A percentile compares a stretch with the other conserved stretches of the same genome.
These are phyloP conservation scores for Aphodius granarius DNA, from an alignment of 2,888 invertebrate species.

Conservation along the genomic window DNA sequence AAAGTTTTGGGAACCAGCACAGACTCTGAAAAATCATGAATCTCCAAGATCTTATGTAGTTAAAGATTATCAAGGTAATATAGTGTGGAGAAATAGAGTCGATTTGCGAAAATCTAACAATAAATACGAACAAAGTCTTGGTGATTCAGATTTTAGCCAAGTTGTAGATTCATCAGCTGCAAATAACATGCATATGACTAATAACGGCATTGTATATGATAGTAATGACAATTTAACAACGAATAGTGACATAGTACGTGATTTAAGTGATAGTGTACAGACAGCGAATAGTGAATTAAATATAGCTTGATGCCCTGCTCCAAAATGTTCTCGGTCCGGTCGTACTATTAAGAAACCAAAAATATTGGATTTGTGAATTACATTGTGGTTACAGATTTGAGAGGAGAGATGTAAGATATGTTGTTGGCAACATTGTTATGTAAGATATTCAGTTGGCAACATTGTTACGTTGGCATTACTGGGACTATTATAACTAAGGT, in stretches of 20 bases:
- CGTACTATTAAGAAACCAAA: neutral
- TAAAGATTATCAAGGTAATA: neutral
- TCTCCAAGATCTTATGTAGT: conserved; percentile 3
- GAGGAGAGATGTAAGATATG: neutral
- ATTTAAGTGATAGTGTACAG: neutral
- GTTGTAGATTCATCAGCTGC: no score
- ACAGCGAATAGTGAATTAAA: neutral
- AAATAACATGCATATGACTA: no score
- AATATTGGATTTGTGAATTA: neutral
- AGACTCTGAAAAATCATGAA: neutral
- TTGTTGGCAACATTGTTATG: neutral
- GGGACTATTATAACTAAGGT: neutral
- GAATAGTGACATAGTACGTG: neutral
- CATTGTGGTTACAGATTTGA: neutral
- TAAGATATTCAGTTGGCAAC: no score
- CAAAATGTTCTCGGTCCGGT: neutral
- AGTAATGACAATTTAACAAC: neutral
- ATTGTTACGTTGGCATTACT: neutral
- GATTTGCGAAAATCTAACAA: neutral
- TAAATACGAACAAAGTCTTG: neutral
- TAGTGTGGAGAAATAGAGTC: neutral
- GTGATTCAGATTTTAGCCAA: no score
- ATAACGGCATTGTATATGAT: no score
- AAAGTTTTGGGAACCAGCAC: conserved; percentile 24
- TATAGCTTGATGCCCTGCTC: neutral